phyloP scores from a whole-genome alignment of 2,888 invertebrate species.

The Lasioglossum marginatum region DNA sequence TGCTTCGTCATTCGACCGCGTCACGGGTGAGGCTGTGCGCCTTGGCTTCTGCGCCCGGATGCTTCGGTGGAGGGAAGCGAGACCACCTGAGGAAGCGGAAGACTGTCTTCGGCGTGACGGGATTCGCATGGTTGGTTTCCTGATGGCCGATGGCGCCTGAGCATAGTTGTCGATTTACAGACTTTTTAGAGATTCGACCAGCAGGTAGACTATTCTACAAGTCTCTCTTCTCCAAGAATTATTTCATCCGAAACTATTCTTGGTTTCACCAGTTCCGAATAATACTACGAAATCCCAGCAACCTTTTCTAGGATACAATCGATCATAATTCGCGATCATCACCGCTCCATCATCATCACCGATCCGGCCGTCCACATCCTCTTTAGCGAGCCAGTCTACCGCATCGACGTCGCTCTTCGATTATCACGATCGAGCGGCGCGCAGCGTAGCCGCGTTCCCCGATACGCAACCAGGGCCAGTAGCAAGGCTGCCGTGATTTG shows the following conservation, averaged over 20 bases:
- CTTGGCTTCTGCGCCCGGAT: constrained; percentile 12
- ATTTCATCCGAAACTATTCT: neutral
- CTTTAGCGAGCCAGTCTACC: neutral
- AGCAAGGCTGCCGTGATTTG: constrained; percentile 57
- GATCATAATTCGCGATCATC: neutral
- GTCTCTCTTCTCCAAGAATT: neutral
- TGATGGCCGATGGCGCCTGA: neutral
- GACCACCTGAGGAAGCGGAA: constrained; percentile 47
- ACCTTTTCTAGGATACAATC: neutral
- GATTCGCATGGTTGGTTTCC: constrained; percentile 40
- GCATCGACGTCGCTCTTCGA: constrained; percentile 1
- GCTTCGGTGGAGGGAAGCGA: constrained; percentile 13
- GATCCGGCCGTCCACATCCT: neutral
- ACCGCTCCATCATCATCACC: too few relatives aligned
- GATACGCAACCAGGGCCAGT: constrained; percentile 23
- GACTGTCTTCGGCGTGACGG: constrained; percentile 16
- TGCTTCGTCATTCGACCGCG: constrained; percentile 68
- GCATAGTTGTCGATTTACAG: neutral
- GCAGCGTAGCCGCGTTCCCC: constrained; percentile 16
- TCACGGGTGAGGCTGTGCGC: constrained; percentile 18
- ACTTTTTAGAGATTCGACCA: neutral
- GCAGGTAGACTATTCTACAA: neutral
- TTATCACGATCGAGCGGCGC: constrained; percentile 13
- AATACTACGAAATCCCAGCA: neutral
- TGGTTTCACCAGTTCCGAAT: too few relatives aligned